Percentiles rank a stretch among this genome's conserved stretches.
These are phyloP conservation scores for Ferdinandea cuprea DNA, from an alignment of 2,888 invertebrate species.

Conservation along the genomic window DNA sequence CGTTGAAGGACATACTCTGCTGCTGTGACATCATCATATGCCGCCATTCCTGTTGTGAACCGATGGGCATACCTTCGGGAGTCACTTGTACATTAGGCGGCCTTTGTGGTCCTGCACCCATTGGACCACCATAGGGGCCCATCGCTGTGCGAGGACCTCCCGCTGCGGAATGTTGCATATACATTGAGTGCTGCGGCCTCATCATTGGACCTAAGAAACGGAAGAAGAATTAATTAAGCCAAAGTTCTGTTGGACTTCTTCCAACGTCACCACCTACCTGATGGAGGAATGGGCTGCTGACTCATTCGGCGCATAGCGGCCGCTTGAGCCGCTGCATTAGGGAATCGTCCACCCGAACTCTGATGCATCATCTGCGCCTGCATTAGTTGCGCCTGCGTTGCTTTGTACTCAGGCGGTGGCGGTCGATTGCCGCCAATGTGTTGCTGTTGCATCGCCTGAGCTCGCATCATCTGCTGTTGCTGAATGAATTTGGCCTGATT, in stretches of 20 bases:
- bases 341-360: constrained; percentile 83
- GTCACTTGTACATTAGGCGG: constrained; percentile 86
- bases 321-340: constrained; percentile 84
- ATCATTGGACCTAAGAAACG: constrained; percentile 88
- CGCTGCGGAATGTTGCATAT: constrained; percentile 83
- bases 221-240: constrained; percentile 42
- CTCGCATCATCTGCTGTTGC: constrained; percentile 86
- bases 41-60: constrained; percentile 82
- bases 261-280: constrained; percentile 83
- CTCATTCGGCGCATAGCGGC: constrained; percentile 86
- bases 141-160: constrained; percentile 80
- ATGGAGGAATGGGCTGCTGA: constrained; percentile 89
- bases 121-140: constrained; percentile 80
- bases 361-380: constrained; percentile 85
- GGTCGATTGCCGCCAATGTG: constrained; percentile 86
- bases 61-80: constrained; percentile 84
- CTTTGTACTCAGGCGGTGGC: constrained; percentile 94
- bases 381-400: constrained; percentile 83
- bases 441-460: constrained; percentile 82
- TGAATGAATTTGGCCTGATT: constrained; percentile 87
- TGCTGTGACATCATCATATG: constrained; percentile 84
- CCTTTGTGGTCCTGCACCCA: constrained; percentile 84
- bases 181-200: constrained; percentile 86
- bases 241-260: not conserved
- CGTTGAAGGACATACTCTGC: constrained; percentile 81